phyloP scores from a whole-genome alignment of 2,797 vertebrate species.

The Rhodeus uyekii region DNA sequence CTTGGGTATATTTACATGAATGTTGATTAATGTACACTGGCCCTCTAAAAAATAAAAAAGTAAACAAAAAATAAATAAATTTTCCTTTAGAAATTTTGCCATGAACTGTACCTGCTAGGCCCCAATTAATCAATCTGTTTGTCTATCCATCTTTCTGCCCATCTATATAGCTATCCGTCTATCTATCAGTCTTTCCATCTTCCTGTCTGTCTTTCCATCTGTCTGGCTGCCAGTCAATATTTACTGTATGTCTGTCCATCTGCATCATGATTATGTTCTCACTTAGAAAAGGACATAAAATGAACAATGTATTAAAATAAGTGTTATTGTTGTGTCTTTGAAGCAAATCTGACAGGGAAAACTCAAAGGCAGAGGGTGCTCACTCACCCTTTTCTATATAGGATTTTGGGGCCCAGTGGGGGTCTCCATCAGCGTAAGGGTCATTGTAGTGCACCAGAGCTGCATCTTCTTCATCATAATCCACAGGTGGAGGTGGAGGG shows the following conservation, averaged over 20 bases:
- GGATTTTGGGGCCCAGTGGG: constrained; percentile 94
- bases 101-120: too few relatives aligned
- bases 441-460: constrained; percentile 94
- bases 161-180: not conserved
- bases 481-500: constrained; percentile 93
- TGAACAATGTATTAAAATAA: not conserved
- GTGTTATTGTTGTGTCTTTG: not conserved
- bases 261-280: not conserved
- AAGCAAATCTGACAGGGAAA: not conserved
- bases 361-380: not conserved
- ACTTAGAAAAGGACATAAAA: not conserved
- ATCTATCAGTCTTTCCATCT: not conserved
- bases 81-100: too few relatives aligned
- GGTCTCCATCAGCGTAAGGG: constrained; percentile 96
- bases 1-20: too few relatives aligned
- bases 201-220: not conserved
- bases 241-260: not conserved
- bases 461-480: constrained; percentile 97
- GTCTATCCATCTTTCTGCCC: not conserved
- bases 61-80: too few relatives aligned
- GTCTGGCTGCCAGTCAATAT: not conserved
- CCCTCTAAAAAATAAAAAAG: too few relatives aligned
- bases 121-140: not conserved
- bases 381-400: constrained; percentile 94
- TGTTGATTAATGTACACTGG: too few relatives aligned